Evolutionary conservation across 2,797 vertebrate species (phyloP).

Genomic region (Pseudochirops corinnae): DNA sequence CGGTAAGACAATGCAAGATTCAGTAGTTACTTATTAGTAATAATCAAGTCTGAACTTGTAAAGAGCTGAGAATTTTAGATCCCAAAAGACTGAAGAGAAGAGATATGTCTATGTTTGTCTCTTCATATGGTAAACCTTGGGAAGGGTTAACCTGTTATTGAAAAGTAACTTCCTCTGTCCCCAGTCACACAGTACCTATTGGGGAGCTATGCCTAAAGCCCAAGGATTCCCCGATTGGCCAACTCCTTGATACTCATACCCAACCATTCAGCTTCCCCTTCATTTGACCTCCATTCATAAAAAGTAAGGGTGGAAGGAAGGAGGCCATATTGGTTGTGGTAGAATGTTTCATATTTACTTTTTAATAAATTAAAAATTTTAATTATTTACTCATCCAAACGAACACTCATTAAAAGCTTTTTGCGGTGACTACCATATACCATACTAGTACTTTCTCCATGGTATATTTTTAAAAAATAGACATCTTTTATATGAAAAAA

Average conservation of each 20-base stretch:
- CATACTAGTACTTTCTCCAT: constrained; percentile 60
- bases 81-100: constrained; percentile 13
- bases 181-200: neutral
- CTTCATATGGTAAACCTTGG: constrained; percentile 31
- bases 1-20: neutral
- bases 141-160: constrained; percentile 27
- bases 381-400: constrained; percentile 63
- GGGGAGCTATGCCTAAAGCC: constrained; percentile 32
- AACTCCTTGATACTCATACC: constrained; percentile 51
- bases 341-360: constrained; percentile 48
- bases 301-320: neutral
- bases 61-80: neutral
- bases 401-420: constrained; percentile 79
- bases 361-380: constrained; percentile 59
- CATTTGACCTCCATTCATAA: constrained; percentile 59
- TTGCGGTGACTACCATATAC: constrained; percentile 75
- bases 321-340: neutral
- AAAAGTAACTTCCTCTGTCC: neutral
- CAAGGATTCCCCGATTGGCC: constrained; percentile 14
- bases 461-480: constrained; percentile 58
- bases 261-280: constrained; percentile 25
- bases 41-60: neutral
- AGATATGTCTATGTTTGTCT: neutral
- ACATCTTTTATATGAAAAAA: constrained; percentile 25
- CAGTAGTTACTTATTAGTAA: neutral